Base-by-base conservation (phyloP, 1,140 invertebrate genomes). In the Drosophila bipectinata region DNA sequence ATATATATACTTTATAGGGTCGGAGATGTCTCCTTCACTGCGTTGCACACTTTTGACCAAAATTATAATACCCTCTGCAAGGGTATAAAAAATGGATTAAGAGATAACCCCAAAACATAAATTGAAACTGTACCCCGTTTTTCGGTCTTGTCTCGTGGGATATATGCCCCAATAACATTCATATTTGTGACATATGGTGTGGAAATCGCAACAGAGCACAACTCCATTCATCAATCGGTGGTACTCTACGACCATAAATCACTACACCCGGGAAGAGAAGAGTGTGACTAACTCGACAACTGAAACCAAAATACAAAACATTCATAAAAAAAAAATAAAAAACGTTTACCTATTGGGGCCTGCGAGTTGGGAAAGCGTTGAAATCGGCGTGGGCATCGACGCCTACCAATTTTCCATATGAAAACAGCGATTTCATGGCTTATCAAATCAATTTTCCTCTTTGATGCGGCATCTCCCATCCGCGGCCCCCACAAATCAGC, bases 371-470 rank as follows among this genome's bases (percentile, higher is more conserved):
- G 72, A 75, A 66, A 76, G 73, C 73, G 72, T 76, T 60, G 10
- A 76, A 75, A 75, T 75, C 44, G 69, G 62, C 79, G 79, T 81
- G 64, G 69, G 81, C 52, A 57, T 63, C 34, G 18, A 76, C 82
- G 82, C 82, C 82, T 82, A 85, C 82, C 48, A 78, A 72, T 55
- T 76, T 76, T 68, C 55, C 55, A 41, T 60, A 73, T 58, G 34
- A 57, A 74, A 45, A 77, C 44, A 68, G 24, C 45, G 57, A 59
- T 76, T 76, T 76, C 66, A 69, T 83, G 79, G 62, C 75, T 87
- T 87, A 87, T 87, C 82, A 77, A 84, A 77, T 77, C 58, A 66
- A 77, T 85, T 83, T 79, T 51, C 53, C 30, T 66, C 55, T 54
- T 72, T 32, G 12, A 39, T 18, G 47, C 48, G 68, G 56, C 61